A percentile compares a stretch with the other conserved stretches of the same genome.
Conservation (phyloP, 1,140 invertebrate genomes). For the Caenorhabditis inopinata region DNA sequence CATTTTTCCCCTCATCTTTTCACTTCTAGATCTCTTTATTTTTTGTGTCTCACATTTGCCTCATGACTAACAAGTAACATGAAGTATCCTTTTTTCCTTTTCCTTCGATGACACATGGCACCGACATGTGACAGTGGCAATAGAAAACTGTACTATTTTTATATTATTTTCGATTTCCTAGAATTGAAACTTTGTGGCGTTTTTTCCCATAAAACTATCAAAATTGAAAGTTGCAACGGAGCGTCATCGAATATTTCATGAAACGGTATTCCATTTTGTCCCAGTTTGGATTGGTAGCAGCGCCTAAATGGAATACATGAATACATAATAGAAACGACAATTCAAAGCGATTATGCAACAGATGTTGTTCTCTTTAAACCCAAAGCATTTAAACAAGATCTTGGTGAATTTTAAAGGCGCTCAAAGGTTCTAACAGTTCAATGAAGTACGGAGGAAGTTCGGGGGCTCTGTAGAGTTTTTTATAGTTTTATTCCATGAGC, state of each 20-base stretch:
- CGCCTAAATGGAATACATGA: constrained; percentile 21
- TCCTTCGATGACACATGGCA: neutral
- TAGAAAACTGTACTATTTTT: neutral
- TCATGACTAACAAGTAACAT: constrained; percentile 12
- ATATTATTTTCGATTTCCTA: too few species aligned
- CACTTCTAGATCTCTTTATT: neutral
- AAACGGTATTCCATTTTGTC: neutral
- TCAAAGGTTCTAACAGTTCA: neutral
- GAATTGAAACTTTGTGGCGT: too few species aligned
- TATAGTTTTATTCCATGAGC: too few species aligned
- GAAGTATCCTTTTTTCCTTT: neutral
- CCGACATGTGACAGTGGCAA: neutral
- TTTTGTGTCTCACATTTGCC: neutral
- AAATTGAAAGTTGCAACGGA: too few species aligned
- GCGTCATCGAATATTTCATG: neutral
- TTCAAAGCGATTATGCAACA: constrained; percentile 12
- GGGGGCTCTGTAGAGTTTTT: too few species aligned
- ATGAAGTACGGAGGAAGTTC: neutral
- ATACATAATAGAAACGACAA: constrained; percentile 13
- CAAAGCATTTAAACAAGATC: neutral
- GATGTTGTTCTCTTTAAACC: neutral
- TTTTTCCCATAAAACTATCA: too few species aligned
- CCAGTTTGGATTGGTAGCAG: neutral
- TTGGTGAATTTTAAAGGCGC: neutral
- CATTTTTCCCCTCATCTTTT: neutral